Percentiles rank a stretch among this genome's conserved stretches.
These are phyloP conservation scores for Crocidura indochinensis DNA, from an alignment of 2,797 vertebrate species.

Conservation along the genomic window DNA sequence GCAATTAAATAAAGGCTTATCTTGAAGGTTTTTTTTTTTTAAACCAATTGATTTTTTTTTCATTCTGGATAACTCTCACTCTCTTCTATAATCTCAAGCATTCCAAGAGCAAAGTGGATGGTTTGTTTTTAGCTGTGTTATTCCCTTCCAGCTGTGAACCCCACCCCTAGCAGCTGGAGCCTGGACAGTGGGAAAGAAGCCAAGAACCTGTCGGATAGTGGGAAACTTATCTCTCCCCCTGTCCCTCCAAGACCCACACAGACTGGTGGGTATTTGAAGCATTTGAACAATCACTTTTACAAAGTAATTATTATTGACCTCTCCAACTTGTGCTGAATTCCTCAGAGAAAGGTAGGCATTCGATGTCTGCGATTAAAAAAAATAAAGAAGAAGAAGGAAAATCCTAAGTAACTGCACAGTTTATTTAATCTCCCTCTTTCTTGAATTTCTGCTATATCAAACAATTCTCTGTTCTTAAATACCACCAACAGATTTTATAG, in stretches of 20 bases:
- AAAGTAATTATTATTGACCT: constrained; percentile 61
- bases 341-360: constrained; percentile 66
- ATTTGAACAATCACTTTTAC: constrained; percentile 59
- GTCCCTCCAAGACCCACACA: constrained; percentile 97
- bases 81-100: constrained; percentile 59
- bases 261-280: constrained; percentile 93
- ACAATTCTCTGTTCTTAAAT: not conserved
- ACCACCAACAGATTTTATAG: not conserved
- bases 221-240: constrained; percentile 95
- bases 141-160: constrained; percentile 94
- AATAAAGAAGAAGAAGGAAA: not conserved
- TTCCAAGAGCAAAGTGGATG: not conserved
- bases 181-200: constrained; percentile 97
- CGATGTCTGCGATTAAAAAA: constrained; percentile 6
- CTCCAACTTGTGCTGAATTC: constrained; percentile 42
- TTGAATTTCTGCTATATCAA: not conserved
- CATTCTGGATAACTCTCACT: constrained; percentile 60
- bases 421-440: not conserved
- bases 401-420: not conserved
- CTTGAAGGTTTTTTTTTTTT: constrained; percentile 13
- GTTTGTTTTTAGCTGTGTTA: constrained; percentile 78
- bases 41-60: constrained; percentile 57
- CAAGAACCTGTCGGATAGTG: constrained; percentile 93
- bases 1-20: constrained; percentile 7
- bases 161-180: constrained; percentile 98